phyloP scores from a whole-genome alignment of 2,113 vertebrate species.

The Hiodon alosoides region DNA sequence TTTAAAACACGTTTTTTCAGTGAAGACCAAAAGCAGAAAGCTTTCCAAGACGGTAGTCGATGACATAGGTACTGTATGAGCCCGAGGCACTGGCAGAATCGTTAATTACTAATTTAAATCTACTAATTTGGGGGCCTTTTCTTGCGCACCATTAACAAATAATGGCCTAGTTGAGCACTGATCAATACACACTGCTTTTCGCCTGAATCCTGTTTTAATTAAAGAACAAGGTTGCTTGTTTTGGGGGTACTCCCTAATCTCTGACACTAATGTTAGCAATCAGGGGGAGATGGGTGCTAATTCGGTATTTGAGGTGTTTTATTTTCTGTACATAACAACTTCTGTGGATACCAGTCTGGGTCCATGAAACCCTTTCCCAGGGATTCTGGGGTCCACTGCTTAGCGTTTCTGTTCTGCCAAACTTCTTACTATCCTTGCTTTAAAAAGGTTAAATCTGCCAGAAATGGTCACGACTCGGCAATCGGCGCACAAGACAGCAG shows the following conservation, averaged over 20 bases:
- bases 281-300: background rate
- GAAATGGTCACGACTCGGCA: background rate
- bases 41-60: constrained; percentile 89
- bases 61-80: constrained; percentile 72
- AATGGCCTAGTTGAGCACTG: constrained; percentile 36
- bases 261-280: background rate
- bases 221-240: constrained; percentile 41
- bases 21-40: constrained; percentile 94
- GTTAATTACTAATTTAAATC: background rate
- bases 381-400: too few relatives aligned
- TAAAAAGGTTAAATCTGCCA: background rate
- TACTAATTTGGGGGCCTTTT: constrained; percentile 27
- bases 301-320: background rate
- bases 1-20: constrained; percentile 76
- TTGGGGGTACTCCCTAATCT: constrained; percentile 4
- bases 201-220: constrained; percentile 30
- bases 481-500: background rate
- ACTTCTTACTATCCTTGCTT: background rate
- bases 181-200: constrained; percentile 24
- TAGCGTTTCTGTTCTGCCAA: background rate
- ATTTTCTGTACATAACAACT: background rate
- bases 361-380: background rate
- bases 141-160: constrained; percentile 21
- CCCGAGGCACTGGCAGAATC: constrained; percentile 17
- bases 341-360: background rate